phyloP scores from a whole-genome alignment of 1,140 invertebrate species.

The Colletes gigas region DNA sequence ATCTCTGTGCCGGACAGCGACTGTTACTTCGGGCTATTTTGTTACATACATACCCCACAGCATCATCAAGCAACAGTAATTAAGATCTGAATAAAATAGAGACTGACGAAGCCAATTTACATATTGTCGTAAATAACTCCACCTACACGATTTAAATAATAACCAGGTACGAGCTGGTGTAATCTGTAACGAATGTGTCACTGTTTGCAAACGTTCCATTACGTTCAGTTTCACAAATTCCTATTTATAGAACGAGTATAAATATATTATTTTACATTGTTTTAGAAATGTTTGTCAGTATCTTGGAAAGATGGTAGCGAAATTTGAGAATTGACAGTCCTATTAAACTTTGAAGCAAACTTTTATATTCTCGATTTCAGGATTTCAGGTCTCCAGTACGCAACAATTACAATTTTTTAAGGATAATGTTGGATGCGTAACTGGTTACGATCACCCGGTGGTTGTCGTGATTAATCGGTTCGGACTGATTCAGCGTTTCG shows the following conservation, averaged over 20 bases:
- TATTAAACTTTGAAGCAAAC: too few relatives aligned
- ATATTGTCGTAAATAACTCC: not conserved
- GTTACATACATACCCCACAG: conserved; percentile 7
- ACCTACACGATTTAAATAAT: conserved; percentile 5
- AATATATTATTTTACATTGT: too few relatives aligned
- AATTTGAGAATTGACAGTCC: too few relatives aligned
- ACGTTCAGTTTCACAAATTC: too few relatives aligned
- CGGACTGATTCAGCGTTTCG: not conserved
- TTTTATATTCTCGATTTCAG: too few relatives aligned
- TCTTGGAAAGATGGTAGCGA: too few relatives aligned
- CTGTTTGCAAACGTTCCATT: too few relatives aligned
- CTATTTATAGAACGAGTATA: too few relatives aligned
- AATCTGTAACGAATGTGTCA: not conserved
- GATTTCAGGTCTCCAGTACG: too few relatives aligned
- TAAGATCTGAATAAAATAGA: not conserved
- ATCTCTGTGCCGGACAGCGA: not conserved
- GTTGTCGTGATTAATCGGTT: not conserved
- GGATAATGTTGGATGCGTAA: not conserved
- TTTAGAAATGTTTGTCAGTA: too few relatives aligned
- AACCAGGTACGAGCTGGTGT: not conserved
- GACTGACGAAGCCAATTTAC: not conserved
- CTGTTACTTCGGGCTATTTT: not conserved
- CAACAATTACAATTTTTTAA: too few relatives aligned
- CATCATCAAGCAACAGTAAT: not conserved
- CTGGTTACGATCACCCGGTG: not conserved